A percentile compares a stretch with the other conserved stretches of the same genome.
Conservation (phyloP, 2,797 vertebrate genomes). For the Syngnathus rostellatus region DNA sequence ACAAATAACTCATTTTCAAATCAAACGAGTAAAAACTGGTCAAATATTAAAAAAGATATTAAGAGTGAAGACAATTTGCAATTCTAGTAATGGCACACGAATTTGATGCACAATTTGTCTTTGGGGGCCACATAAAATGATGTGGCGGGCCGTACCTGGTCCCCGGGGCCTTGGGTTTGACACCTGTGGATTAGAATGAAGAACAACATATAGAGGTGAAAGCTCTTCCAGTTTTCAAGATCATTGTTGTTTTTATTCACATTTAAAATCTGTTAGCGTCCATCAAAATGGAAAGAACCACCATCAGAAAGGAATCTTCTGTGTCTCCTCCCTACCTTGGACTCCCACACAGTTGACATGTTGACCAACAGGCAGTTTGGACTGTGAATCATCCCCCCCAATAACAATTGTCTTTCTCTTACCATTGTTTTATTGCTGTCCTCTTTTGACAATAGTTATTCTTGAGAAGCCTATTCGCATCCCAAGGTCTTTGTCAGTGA, state of each 20-base stretch:
- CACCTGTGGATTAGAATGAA: too few relatives aligned
- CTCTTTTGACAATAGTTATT: slow-evolving; percentile 73
- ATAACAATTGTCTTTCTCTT: slow-evolving; percentile 42
- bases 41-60: too few relatives aligned
- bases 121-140: too few relatives aligned
- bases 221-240: slow-evolving; percentile 14
- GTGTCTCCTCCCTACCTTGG: slow-evolving; percentile 29
- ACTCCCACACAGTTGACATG: slow-evolving; percentile 52
- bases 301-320: slow-evolving; percentile 33
- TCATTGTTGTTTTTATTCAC: slow-evolving; percentile 18
- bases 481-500: slow-evolving; percentile 95
- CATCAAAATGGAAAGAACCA: slow-evolving; percentile 29
- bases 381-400: slow-evolving; percentile 51
- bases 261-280: slow-evolving; percentile 39
- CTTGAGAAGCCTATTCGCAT: slow-evolving; percentile 98
- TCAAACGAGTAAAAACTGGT: too few relatives aligned
- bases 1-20: too few relatives aligned
- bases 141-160: too few relatives aligned
- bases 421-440: slow-evolving; percentile 22
- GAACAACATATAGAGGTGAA: slow-evolving; percentile 10
- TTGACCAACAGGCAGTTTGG: slow-evolving; percentile 50
- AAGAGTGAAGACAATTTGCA: too few relatives aligned
- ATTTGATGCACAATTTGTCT: too few relatives aligned
- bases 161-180: too few relatives aligned
- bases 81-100: too few relatives aligned